Conservation (phyloP, 2,888 invertebrate genomes). For the Drosophila cracens region DNA sequence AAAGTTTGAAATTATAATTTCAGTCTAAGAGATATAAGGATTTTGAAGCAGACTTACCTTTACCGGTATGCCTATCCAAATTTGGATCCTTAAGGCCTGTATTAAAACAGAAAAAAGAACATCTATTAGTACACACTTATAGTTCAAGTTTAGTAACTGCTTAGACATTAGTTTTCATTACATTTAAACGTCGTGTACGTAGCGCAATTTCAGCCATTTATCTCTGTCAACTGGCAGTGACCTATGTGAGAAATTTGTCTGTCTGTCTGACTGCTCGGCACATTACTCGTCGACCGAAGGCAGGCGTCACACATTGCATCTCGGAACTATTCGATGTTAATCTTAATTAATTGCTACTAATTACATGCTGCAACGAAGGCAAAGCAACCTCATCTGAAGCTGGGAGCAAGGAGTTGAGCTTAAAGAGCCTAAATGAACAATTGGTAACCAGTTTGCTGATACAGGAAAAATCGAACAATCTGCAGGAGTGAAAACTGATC, state of each 20-base stretch:
- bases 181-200: constrained; percentile 10
- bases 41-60: constrained; percentile 57
- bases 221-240: constrained; percentile 53
- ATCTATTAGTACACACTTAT: neutral
- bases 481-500: constrained; percentile 11
- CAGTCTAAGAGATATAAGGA: no score
- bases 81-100: constrained; percentile 82
- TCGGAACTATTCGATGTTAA: constrained; percentile 82
- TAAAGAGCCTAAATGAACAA: neutral
- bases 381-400: neutral
- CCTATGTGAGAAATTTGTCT: constrained; percentile 39
- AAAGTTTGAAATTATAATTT: neutral
- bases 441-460: constrained; percentile 17
- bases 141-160: neutral
- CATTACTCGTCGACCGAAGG: constrained; percentile 7
- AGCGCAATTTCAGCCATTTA: constrained; percentile 42
- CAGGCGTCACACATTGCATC: constrained; percentile 19
- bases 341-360: constrained; percentile 84
- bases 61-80: constrained; percentile 79
- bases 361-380: constrained; percentile 61
- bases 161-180: neutral
- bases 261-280: constrained; percentile 24
- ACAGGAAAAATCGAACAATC: constrained; percentile 4
- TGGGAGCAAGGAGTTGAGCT: neutral
- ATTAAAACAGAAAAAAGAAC: constrained; percentile 36